Percentiles rank a stretch among this genome's conserved stretches.
These are phyloP conservation scores for Mormyrops boulengeri DNA, from an alignment of 2,797 vertebrate genomes.

Conservation along the genomic window DNA sequence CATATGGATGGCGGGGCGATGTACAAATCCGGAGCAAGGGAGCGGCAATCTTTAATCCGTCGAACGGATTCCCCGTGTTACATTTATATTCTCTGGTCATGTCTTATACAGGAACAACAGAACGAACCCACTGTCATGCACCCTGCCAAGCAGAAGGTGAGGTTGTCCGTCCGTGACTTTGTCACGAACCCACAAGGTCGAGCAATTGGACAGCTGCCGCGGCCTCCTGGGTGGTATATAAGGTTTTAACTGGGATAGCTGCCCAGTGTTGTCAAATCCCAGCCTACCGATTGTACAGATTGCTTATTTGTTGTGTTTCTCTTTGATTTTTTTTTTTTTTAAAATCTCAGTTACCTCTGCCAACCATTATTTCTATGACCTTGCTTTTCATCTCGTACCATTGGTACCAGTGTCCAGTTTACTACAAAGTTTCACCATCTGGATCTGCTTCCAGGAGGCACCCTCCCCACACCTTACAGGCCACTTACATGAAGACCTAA, in stretches of 20 bases:
- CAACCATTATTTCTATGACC: conserved; percentile 4
- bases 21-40: neutral
- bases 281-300: conserved; percentile 1
- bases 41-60: neutral
- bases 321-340: neutral
- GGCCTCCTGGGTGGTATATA: neutral
- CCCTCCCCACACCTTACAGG: neutral
- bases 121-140: neutral
- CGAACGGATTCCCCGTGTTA: neutral
- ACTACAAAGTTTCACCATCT: neutral
- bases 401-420: neutral
- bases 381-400: conserved; percentile 5
- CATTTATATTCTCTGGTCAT: neutral
- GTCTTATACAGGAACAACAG: neutral
- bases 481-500: neutral
- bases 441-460: neutral
- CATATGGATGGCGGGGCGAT: neutral
- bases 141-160: conserved; percentile 2
- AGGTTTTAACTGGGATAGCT: neutral
- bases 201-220: neutral
- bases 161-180: neutral
- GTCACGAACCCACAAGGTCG: neutral
- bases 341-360: neutral
- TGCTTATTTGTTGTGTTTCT: conserved; percentile 3
- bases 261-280: conserved; percentile 5